phyloP scores from a whole-genome alignment of 2,888 invertebrate species.

The Nomada flava region DNA sequence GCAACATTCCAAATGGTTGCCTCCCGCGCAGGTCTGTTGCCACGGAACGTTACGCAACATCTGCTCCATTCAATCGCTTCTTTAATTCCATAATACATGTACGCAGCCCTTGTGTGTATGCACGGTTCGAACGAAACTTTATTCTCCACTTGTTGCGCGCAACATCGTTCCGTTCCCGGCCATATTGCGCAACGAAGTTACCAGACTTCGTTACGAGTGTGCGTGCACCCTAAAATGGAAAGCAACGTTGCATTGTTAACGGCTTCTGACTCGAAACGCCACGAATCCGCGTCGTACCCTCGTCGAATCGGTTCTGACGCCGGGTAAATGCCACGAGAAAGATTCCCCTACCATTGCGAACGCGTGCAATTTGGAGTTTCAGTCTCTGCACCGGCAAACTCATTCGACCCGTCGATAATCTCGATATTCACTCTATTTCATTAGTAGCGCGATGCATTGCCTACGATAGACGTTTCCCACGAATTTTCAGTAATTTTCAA shows the following conservation, averaged over 20 bases:
- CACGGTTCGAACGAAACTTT: slow-evolving; percentile 50
- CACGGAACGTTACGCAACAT: slow-evolving; percentile 9
- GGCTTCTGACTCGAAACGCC: slow-evolving; percentile 1
- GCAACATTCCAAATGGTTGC: background rate
- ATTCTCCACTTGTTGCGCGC: slow-evolving; percentile 58
- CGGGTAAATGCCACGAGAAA: background rate
- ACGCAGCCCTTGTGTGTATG: slow-evolving; percentile 12
- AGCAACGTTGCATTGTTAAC: slow-evolving; percentile 19
- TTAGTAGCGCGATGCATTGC: background rate
- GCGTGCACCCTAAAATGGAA: slow-evolving; percentile 21
- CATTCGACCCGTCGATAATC: background rate
- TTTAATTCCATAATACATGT: slow-evolving; percentile 28
- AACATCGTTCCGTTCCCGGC: slow-evolving; percentile 35
- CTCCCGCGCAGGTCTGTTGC: background rate
- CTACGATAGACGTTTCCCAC: background rate
- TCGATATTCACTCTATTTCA: background rate
- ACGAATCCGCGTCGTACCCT: slow-evolving; percentile 11
- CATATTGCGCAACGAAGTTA: slow-evolving; percentile 53
- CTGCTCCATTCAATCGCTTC: slow-evolving; percentile 35
- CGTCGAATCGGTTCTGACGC: background rate
- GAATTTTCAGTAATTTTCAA: slow-evolving; percentile 49
- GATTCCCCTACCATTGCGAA: background rate
- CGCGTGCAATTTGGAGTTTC: background rate
- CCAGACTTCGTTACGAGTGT: slow-evolving; percentile 46
- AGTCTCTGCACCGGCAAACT: no score